Conservation (phyloP, 2,113 vertebrate genomes). For the Grammomys dolichurus region DNA sequence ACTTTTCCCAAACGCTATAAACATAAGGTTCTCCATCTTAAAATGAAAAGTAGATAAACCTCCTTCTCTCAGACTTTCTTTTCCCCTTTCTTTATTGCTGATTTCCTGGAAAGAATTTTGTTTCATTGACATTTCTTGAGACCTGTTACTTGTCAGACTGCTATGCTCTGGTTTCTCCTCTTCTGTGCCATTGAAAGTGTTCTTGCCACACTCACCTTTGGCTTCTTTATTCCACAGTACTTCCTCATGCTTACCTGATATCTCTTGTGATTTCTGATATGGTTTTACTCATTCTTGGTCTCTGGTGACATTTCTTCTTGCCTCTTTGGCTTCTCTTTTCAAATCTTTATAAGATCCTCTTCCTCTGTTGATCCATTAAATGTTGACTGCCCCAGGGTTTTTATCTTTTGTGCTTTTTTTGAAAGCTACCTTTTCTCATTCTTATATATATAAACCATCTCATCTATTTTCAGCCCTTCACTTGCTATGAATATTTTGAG, state of each 20-base stretch:
- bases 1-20: slow-evolving; percentile 31
- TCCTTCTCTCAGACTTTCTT: not conserved
- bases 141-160: not conserved
- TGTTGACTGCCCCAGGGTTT: not conserved
- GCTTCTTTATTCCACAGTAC: not conserved
- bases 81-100: slow-evolving; percentile 12
- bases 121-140: not conserved
- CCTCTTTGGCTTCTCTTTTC: not conserved
- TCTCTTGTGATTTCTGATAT: not conserved
- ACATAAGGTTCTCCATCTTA: slow-evolving; percentile 36
- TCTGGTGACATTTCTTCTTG: not conserved
- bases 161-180: not conserved
- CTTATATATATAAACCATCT: slow-evolving; percentile 22
- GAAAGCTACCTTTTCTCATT: not conserved
- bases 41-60: not conserved
- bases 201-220: not conserved
- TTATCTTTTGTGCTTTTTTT: not conserved
- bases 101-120: slow-evolving; percentile 24
- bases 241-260: not conserved
- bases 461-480: not conserved
- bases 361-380: slow-evolving; percentile 13
- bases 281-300: not conserved
- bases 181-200: not conserved
- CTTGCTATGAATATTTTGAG: not conserved
- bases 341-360: not conserved